Evolutionary conservation across 2,888 invertebrate genomes (phyloP), one percentile per base, ranked within the genome.

Genomic region (Calliphora vomitoria): DNA sequence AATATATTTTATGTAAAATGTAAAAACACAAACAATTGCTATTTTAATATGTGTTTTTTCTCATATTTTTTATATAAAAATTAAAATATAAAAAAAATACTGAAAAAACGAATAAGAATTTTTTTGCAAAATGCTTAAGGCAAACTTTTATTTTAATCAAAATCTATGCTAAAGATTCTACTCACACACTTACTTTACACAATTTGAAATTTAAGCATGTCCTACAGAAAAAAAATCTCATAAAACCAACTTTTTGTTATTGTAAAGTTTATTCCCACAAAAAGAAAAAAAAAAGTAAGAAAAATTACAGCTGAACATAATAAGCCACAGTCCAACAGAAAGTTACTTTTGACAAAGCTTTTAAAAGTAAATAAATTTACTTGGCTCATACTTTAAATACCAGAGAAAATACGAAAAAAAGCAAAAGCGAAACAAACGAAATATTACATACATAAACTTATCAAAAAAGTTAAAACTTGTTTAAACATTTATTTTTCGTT

Each of bases 331-430:
- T 50, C 13, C 50, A 47, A 75, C 50, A 50, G 50, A 71, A 71
- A 69, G 15, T 15, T 50, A 62, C 50, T 80, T 53, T 62, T 6
- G n/a, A 6, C 31, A 82, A 75, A 75, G 82, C 82, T 74, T 82
- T 74, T 68, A 82, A 82, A 75, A 75, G 68, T 58, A 47, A 74
- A 68, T 68, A 82, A 75, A 75, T 82, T 82, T 68, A 44, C 44
- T 82, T 66, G 15, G 11, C 47, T 66, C 18, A 74, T 50, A 68
- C 68, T 68, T 55, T 58, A 58, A 82, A 68, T 68, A 18, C 66
- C 55, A 75, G 35, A 10, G 3, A 35, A 44, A 58, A 18, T 55
- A 18, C 18, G 31, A 53, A 47, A 4, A 31, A 68, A 11, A 44
- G 15, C 1, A 25, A 53, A 50, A 35, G 8, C 5, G 10, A 31